Evolutionary conservation across 1,140 invertebrate genomes (phyloP), one percentile per base, ranked within the genome.

Genomic region (Eubasilissa regina): DNA sequence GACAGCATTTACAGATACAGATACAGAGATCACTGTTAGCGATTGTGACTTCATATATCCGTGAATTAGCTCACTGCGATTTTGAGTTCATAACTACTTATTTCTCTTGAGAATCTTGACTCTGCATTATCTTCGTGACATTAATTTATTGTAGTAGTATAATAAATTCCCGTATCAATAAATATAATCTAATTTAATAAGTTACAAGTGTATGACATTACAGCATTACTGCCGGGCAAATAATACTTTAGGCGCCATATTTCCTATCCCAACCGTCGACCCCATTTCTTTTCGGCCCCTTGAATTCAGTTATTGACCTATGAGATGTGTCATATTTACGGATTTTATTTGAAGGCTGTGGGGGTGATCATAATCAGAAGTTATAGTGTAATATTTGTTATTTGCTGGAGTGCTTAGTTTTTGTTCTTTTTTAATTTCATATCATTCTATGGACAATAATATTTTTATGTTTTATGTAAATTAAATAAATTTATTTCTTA

Each of bases 301-400:
- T 35, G 19, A 11, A 43, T 35, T 64, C 60, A 58, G 60, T 64
- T 35, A 64, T 64, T 64, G 60, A 64, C 60, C 60, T 43, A 19
- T 58, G 19, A 35, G 60, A 35, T 12, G 12, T 43, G 25, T 64
- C 60, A 35, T 64, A 64, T 43, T 43, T 64, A 4, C 60, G 13
- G 35, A 35, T 62, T 43, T 64, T 25, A 8, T 13, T 35, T 35
- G 58, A 64, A 64, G n/a, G 60, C 60, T 43, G 13, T n/a, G 35
- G 19, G 60, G 35, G 19, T 44, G 60, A 64, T 64, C 35, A 21
- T 11, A 64, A 21, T 58, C 9, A 21, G 19, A 19, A 9, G n/a
- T 56, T 17, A 58, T 58, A 19, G 17, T 3, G n/a, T 58, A 17
- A 8, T 21, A 58, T 58, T 21, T 8, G 21, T 35, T 1, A 35